Evolutionary conservation across 1,140 invertebrate genomes (phyloP).

Genomic region (Melipona quadrifasciata): DNA sequence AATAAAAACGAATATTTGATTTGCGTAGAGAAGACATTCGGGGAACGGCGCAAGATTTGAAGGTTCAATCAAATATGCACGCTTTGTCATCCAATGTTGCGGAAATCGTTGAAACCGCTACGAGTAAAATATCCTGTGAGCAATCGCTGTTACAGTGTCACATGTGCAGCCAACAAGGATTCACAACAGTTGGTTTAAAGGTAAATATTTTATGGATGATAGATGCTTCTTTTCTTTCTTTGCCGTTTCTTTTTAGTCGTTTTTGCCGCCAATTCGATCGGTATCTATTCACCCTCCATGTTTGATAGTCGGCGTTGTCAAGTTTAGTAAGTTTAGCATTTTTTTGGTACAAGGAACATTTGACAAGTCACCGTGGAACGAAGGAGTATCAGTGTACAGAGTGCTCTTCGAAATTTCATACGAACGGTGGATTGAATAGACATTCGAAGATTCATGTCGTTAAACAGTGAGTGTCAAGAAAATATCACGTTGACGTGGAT

Average conservation of each 20-base stretch:
- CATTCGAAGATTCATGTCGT: conserved; percentile 79
- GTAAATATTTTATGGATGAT: background rate
- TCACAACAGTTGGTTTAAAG: conserved; percentile 67
- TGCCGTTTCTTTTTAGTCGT: background rate
- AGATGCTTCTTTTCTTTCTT: background rate
- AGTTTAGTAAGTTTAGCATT: background rate
- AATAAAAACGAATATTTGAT: conserved; percentile 67
- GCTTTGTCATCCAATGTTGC: background rate
- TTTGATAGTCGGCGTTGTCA: background rate
- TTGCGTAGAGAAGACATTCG: conserved; percentile 81
- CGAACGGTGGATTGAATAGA: conserved; percentile 76
- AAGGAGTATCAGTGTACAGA: conserved; percentile 78
- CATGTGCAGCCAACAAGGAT: conserved; percentile 69
- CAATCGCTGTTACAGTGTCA: conserved; percentile 71
- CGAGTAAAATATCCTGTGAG: conserved; percentile 17
- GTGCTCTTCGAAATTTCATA: conserved; percentile 81
- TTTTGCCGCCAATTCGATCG: background rate
- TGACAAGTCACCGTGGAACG: conserved; percentile 81
- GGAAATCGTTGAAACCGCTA: conserved; percentile 43
- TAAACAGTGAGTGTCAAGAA: conserved; percentile 63
- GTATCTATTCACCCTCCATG: too few relatives aligned
- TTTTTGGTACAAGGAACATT: conserved; percentile 80
- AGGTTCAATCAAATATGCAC: conserved; percentile 77
- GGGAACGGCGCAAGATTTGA: conserved; percentile 81
- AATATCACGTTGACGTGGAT: too few relatives aligned